These are phyloP conservation scores for Tragelaphus eurycerus DNA, from an alignment of 2,797 vertebrate genomes.

Conservation along the genomic window DNA sequence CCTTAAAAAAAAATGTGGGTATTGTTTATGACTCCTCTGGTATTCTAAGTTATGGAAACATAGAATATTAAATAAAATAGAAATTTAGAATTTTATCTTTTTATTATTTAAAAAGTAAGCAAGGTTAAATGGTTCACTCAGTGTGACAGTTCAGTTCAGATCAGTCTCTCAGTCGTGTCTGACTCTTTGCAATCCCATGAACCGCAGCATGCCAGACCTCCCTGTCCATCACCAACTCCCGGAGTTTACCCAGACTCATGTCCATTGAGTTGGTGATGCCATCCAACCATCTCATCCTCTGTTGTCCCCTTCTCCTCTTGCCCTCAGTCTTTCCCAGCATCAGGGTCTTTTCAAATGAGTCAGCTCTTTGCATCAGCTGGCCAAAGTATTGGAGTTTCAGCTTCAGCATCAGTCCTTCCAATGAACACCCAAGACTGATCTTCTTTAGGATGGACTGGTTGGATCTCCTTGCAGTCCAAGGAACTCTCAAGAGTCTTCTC, in stretches of 20 bases:
- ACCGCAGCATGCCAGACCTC: neutral
- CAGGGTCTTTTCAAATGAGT: neutral
- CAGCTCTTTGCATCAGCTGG: neutral
- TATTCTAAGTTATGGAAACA: neutral
- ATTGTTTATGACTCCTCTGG: neutral
- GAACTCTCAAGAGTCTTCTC: neutral
- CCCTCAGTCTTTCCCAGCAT: neutral
- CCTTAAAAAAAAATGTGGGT: neutral
- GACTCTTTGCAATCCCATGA: neutral
- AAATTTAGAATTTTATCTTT: neutral
- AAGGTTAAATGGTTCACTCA: neutral
- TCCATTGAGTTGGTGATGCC: neutral
- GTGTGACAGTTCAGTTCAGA: neutral
- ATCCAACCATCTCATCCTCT: neutral
- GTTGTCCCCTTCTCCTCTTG: neutral
- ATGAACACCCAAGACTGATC: neutral
- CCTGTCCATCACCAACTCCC: neutral
- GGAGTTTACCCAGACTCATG: neutral
- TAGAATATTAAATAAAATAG: neutral
- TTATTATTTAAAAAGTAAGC: neutral
- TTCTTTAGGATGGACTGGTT: neutral
- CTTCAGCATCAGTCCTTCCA: neutral
- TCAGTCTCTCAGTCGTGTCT: fast-evolving
- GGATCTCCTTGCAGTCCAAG: neutral
- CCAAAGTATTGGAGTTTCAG: neutral